A percentile compares a stretch with the other conserved stretches of the same genome.
These are phyloP conservation scores for Heteropelma amictum DNA, from an alignment of 2,888 invertebrate genomes.

Conservation along the genomic window DNA sequence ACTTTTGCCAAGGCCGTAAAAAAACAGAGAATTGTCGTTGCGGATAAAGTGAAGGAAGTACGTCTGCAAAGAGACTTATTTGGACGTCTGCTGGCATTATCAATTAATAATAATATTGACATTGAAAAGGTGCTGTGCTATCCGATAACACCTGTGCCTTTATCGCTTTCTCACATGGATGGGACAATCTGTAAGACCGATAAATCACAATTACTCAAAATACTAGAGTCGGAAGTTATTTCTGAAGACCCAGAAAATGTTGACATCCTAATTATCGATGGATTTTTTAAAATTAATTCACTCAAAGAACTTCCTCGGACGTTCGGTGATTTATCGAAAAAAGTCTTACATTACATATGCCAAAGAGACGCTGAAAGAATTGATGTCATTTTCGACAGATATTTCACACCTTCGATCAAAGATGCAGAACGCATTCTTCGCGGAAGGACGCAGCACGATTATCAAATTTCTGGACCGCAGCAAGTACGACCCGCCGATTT, in stretches of 20 bases:
- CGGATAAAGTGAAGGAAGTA: slow-evolving; percentile 46
- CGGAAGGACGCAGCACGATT: neutral
- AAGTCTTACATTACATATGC: slow-evolving; percentile 5
- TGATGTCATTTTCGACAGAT: slow-evolving; percentile 46
- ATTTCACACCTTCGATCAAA: slow-evolving; percentile 52
- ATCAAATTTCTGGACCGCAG: slow-evolving; percentile 32
- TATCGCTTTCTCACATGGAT: slow-evolving; percentile 36
- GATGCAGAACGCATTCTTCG: slow-evolving; percentile 41
- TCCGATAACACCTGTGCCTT: slow-evolving; percentile 28
- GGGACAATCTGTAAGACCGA: slow-evolving; percentile 22
- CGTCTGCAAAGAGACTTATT: slow-evolving; percentile 49
- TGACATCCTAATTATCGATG: slow-evolving; percentile 48
- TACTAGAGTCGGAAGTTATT: neutral
- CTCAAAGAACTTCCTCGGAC: slow-evolving; percentile 31
- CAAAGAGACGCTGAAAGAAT: slow-evolving; percentile 3
- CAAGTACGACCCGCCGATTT: slow-evolving; percentile 47
- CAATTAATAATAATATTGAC: slow-evolving; percentile 26
- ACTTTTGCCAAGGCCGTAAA: slow-evolving; percentile 50
- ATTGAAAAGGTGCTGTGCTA: slow-evolving; percentile 41
- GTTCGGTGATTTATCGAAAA: slow-evolving; percentile 39
- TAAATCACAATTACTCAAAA: neutral
- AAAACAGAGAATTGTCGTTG: slow-evolving; percentile 38
- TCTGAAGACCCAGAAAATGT: neutral
- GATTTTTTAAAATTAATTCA: slow-evolving; percentile 43
- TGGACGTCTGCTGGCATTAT: slow-evolving; percentile 47